Evolutionary conservation across 2,888 invertebrate species (phyloP).

Genomic region (Trichopria drosophilae): DNA sequence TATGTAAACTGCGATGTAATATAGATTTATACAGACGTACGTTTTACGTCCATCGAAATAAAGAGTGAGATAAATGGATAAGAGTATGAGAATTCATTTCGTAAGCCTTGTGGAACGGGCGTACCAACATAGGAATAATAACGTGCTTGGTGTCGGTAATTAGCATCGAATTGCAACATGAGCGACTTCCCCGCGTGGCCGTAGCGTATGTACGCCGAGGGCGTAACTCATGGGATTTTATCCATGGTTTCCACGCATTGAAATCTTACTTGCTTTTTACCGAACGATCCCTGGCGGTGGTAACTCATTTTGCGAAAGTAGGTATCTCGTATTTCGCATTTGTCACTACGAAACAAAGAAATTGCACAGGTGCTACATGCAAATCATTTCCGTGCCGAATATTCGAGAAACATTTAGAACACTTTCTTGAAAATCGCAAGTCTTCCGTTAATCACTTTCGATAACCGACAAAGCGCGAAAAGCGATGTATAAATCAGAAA

Average conservation of each 20-base stretch:
- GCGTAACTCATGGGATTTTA: constrained; percentile 49
- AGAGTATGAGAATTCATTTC: constrained; percentile 56
- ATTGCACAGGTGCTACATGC: no score
- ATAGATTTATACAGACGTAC: constrained; percentile 37
- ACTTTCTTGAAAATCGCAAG: no score
- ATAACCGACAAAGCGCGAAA: no score
- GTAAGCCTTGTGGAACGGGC: constrained; percentile 45
- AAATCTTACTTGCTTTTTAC: no score
- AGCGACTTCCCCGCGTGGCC: constrained; percentile 24
- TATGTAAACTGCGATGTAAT: constrained; percentile 47
- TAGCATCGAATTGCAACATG: constrained; percentile 51
- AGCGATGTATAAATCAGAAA: no score
- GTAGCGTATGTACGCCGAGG: constrained; percentile 34
- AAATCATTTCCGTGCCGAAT: no score
- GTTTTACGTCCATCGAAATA: constrained; percentile 44
- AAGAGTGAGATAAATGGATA: constrained; percentile 44
- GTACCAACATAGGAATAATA: constrained; percentile 42
- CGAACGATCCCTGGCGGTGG: no score
- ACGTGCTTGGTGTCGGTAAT: constrained; percentile 48
- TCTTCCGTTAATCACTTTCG: no score
- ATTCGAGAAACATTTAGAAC: no score
- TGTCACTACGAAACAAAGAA: no score
- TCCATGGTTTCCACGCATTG: constrained; percentile 46
- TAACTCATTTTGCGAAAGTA: constrained; percentile 16
- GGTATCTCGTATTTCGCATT: no score